Evolutionary conservation across 2,797 vertebrate species (phyloP).

Genomic region (Spea hammondii): DNA sequence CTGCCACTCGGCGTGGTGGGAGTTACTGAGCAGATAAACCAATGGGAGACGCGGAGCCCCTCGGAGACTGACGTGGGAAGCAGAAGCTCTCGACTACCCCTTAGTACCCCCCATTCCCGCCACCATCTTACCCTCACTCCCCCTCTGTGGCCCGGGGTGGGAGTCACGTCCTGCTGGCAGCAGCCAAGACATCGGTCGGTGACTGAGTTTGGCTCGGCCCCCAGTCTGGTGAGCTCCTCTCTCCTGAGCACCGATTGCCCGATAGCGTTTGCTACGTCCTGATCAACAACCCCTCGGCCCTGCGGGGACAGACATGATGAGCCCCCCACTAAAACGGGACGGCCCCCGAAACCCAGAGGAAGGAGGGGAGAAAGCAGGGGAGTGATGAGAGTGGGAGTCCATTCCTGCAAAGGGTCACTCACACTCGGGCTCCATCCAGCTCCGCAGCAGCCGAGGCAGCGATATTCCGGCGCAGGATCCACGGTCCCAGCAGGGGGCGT

Average conservation of each 20-base stretch:
- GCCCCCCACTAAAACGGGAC: neutral
- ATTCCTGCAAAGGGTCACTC: neutral
- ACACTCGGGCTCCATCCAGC: neutral
- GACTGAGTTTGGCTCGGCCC: constrained; percentile 29
- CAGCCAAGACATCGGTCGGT: constrained; percentile 39
- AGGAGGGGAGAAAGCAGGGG: neutral
- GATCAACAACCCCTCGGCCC: neutral
- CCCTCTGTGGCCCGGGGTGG: neutral
- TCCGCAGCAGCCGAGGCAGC: constrained; percentile 34
- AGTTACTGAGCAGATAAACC: neutral
- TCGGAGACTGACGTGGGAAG: neutral
- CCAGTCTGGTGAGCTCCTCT: neutral
- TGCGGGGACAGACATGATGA: neutral
- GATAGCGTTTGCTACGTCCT: neutral
- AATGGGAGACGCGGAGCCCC: neutral
- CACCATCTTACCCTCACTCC: neutral
- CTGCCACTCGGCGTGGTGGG: neutral
- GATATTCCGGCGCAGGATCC: constrained; percentile 1
- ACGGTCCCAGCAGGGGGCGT: neutral
- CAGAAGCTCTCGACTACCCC: neutral
- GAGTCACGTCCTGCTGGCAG: constrained; percentile 16
- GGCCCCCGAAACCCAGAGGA: neutral
- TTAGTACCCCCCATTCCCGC: neutral
- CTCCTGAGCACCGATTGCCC: neutral
- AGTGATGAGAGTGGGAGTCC: neutral